Evolutionary conservation across 2,797 vertebrate species (phyloP), one percentile per base, ranked within the genome.

Genomic region (Okamejei kenojei): DNA sequence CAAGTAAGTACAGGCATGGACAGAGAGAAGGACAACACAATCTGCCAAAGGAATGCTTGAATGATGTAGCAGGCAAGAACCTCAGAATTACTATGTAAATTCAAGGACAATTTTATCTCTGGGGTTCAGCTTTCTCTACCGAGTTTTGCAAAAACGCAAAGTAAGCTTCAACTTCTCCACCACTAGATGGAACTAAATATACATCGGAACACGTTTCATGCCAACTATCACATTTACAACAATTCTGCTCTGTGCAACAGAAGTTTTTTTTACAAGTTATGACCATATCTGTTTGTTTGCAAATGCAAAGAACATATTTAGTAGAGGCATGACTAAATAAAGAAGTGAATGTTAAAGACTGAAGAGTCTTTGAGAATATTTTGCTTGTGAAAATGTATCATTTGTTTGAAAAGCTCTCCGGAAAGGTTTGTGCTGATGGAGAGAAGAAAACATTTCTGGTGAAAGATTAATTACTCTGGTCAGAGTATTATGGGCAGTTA

Each of bases 161-260:
- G 65, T 90, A 65, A 45, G 68, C 6, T 73, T 19, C 35, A 71
- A 71, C 68, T 10, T 65, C 68, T 13, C 68, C 38, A 38, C 88
- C 88, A 91, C 65, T 73, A 91, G 88, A 91, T 91, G 88, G 88
- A 38, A 74, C 88, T 91, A 91, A 38, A 73, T 35, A 73, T 73
- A 65, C 88, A 91, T 71, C 68, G 54, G 17, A 38, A 26, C 88
- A 45, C 32, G 26, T 7, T 21, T 35, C 1, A 65, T 13, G 32
- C 63, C 63, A 71, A 65, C 32, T 38, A 45, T 91, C 35, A 26
- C 1, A 38, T 73, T 38, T 35, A 35, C 35, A 90, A 7, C 58
- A 88, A 63, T 88, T 19, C 61, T 17, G 63, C n/a, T 65, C 54
- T 68, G 11, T 32, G 11, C 58, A 68, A 88, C 7, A n/a, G 10